Evolutionary conservation across 2,113 vertebrate genomes (phyloP), one percentile per base, ranked within the genome.

Genomic region (Nettapus auritus): DNA sequence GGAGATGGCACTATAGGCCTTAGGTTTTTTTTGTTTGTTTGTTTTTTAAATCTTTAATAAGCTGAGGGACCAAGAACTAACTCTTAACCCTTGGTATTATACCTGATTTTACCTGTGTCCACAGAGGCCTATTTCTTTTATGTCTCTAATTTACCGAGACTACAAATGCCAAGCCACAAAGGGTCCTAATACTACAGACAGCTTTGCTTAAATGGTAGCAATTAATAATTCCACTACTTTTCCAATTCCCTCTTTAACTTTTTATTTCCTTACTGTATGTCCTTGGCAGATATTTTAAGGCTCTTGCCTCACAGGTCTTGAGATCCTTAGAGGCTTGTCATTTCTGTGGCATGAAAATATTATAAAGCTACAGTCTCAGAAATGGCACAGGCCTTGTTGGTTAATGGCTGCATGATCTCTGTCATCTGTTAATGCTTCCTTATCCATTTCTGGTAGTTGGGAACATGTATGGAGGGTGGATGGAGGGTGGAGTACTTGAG

Each of bases 171-270:
- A 93, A 94, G 66, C 36, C 74, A 90, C 69, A 67, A 79, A 88
- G 76, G 83, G 70, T 94, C 67, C 70, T 76, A 84, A 64, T 75
- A 80, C 62, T 89, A 66, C 69, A 81, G 79, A 66, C 44, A 77
- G 33, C n/a, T 96, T 93, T 93, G 60, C 77, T 93, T 92, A 90
- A 92, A 91, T 80, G 60, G 52, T 48, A 93, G 87, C 70, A 87
- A 87, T 96, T 95, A 97, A 94, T 91, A 94, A 90, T 82, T 38
- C 14, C 17, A 70, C 19, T 71, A 44, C 50, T 95, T 95, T 95
- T 80, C 69, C 79, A 44, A 60, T 76, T 80, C 74, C 28, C 46
- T 82, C 6, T 71, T 82, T 84, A 69, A 50, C 71, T 90, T 96
- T 96, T 92, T 84, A 88, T 67, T 80, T 82, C 46, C 66, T 91